These are phyloP conservation scores for Tachina fera DNA, from an alignment of 2,888 invertebrate genomes.

Conservation along the genomic window DNA sequence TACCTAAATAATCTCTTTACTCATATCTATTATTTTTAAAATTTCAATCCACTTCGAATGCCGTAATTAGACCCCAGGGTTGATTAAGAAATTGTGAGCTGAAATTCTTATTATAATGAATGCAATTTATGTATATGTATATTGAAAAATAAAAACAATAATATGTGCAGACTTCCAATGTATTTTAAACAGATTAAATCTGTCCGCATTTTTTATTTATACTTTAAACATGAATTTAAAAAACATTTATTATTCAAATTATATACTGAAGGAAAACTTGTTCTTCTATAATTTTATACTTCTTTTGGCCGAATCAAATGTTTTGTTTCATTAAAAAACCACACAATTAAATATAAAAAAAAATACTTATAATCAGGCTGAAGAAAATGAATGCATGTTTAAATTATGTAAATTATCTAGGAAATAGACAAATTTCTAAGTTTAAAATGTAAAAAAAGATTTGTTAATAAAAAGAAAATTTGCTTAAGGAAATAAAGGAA, in stretches of 20 bases:
- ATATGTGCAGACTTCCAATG: slow-evolving; percentile 6
- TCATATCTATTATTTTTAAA: no score
- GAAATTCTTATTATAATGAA: no score
- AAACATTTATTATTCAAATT: slow-evolving; percentile 59
- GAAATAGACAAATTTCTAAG: slow-evolving; percentile 1
- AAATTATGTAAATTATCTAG: slow-evolving; percentile 19
- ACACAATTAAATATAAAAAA: slow-evolving; percentile 46
- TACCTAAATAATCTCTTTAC: no score
- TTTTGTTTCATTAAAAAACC: slow-evolving; percentile 44
- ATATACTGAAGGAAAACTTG: slow-evolving; percentile 46
- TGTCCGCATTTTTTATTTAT: slow-evolving; percentile 51
- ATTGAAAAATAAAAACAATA: background rate
- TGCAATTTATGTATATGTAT: no score
- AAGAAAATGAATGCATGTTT: slow-evolving; percentile 61
- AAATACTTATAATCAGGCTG: slow-evolving; percentile 55
- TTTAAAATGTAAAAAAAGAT: slow-evolving; percentile 7
- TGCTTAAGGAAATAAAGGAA: slow-evolving; percentile 16
- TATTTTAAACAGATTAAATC: slow-evolving; percentile 60
- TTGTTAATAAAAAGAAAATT: slow-evolving; percentile 16
- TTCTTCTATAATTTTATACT: slow-evolving; percentile 62
- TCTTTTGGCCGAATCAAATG: slow-evolving; percentile 64
- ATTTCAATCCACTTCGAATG: no score
- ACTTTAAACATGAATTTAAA: slow-evolving; percentile 63
- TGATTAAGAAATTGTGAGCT: no score
- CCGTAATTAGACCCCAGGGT: no score